A percentile compares a stretch with the other conserved stretches of the same genome.
phyloP scores from a whole-genome alignment of 2,888 invertebrate genomes.

The Timema podura region DNA sequence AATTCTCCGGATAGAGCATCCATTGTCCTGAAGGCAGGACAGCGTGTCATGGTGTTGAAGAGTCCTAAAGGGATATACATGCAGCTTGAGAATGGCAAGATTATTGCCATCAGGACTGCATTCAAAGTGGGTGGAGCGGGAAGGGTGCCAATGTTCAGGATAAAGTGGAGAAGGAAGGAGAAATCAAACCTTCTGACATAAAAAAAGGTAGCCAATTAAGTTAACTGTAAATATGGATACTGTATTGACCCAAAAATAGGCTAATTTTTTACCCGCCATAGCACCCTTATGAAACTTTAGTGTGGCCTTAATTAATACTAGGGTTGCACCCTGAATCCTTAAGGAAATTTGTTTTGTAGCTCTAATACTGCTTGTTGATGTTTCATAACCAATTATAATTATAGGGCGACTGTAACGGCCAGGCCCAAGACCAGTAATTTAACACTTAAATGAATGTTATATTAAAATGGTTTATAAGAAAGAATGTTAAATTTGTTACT shows the following conservation, averaged over 20 bases:
- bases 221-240: neutral
- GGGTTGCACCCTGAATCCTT: too few species aligned
- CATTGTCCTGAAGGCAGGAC: constrained; percentile 88
- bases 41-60: constrained; percentile 90
- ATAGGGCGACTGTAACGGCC: too few species aligned
- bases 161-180: constrained; percentile 23
- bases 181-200: constrained; percentile 22
- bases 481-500: too few species aligned
- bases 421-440: too few species aligned
- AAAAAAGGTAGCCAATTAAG: constrained; percentile 24
- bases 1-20: constrained; percentile 86
- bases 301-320: too few species aligned
- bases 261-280: too few species aligned
- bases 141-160: constrained; percentile 42
- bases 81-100: constrained; percentile 90
- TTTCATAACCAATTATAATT: too few species aligned
- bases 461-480: too few species aligned
- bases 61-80: constrained; percentile 96
- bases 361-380: too few species aligned
- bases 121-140: constrained; percentile 59
- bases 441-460: too few species aligned
- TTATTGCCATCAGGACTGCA: constrained; percentile 84
- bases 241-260: neutral
- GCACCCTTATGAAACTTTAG: too few species aligned
- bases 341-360: too few species aligned